Percentiles rank a stretch among this genome's conserved stretches.
Evolutionary conservation across 2,797 vertebrate genomes (phyloP).

Genomic region (Oreochromis mossambicus): DNA sequence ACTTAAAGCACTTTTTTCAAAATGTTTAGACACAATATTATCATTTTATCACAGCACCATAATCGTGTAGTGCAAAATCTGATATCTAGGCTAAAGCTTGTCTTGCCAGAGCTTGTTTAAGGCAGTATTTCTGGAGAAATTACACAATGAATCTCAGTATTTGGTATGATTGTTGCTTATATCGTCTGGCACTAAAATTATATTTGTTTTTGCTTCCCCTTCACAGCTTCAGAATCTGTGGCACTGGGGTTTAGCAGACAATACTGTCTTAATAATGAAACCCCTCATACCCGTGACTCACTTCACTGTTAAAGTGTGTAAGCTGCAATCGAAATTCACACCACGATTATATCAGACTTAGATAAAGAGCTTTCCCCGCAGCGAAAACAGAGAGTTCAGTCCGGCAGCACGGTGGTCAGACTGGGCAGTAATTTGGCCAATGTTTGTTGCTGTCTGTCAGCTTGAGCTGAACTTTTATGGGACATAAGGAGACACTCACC

Average conservation of each 20-base stretch:
- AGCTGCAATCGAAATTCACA: background rate
- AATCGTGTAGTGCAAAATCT: background rate
- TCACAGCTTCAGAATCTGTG: background rate
- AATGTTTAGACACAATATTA: background rate
- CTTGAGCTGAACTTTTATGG: conserved; percentile 5
- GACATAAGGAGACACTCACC: background rate
- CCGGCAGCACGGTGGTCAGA: background rate
- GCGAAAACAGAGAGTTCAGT: background rate
- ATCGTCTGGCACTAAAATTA: background rate
- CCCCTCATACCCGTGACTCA: background rate
- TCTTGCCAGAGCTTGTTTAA: background rate
- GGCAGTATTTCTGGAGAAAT: background rate
- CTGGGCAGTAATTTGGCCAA: conserved; percentile 1
- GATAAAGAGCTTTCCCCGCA: background rate
- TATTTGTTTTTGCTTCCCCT: background rate
- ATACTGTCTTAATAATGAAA: background rate
- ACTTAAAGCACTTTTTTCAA: background rate
- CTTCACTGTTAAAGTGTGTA: background rate
- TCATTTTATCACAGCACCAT: background rate
- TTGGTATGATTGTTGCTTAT: background rate
- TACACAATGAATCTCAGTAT: background rate
- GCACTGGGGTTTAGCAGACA: background rate
- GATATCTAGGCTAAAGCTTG: background rate
- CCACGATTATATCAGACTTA: background rate
- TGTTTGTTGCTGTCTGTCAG: conserved; percentile 45